Percentiles rank a stretch among this genome's conserved stretches.
Conservation (phyloP, 53 echinoderm and acorn worm species). For the Apostichopus leukothele region DNA sequence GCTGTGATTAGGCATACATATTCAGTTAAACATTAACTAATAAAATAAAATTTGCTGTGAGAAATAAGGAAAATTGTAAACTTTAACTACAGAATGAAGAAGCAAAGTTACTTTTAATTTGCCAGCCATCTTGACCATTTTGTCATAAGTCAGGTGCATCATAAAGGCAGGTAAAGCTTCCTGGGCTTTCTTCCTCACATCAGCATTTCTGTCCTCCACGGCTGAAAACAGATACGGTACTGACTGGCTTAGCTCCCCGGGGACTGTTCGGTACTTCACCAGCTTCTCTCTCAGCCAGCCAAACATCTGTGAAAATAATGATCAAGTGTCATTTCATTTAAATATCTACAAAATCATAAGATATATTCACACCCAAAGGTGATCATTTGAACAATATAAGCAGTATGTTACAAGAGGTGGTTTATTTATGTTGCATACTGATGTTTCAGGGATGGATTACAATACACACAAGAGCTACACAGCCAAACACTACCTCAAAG, state of each 20-base stretch:
- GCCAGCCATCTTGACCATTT: slow-evolving; percentile 88
- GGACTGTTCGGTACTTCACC: slow-evolving; percentile 77
- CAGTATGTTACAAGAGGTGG: too few relatives aligned
- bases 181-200: slow-evolving; percentile 89
- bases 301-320: slow-evolving; percentile 58
- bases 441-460: too few relatives aligned
- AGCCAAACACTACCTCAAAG: too few relatives aligned
- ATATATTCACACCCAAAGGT: too few relatives aligned
- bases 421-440: too few relatives aligned
- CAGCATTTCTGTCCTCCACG: slow-evolving; percentile 83
- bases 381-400: too few relatives aligned
- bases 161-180: slow-evolving; percentile 85
- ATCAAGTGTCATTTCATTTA: background rate
- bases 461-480: background rate
- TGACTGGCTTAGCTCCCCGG: slow-evolving; percentile 67
- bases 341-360: too few relatives aligned
- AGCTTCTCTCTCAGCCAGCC: slow-evolving; percentile 80
- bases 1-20: too few relatives aligned
- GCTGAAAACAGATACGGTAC: slow-evolving; percentile 69
- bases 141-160: slow-evolving; percentile 94
- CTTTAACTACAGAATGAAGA: background rate
- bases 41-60: too few relatives aligned
- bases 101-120: slow-evolving; percentile 76
- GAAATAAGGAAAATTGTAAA: background rate
- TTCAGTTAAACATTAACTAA: too few relatives aligned